Evolutionary conservation across 2,888 invertebrate species (phyloP).

Genomic region (Pollenia amentaria): DNA sequence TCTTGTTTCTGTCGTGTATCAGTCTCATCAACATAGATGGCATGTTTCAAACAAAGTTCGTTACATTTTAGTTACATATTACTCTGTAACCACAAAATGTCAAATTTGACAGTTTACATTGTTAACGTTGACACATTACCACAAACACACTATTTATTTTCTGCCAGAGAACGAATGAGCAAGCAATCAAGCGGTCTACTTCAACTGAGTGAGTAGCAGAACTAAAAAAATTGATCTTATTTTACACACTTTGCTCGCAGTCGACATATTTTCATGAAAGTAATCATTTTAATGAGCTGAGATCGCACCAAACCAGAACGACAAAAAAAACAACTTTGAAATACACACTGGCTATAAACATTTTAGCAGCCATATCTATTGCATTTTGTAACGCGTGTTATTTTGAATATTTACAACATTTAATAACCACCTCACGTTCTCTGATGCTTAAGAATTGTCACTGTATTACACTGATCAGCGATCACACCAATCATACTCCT

Average conservation of each 20-base stretch:
- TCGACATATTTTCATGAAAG: constrained; percentile 27
- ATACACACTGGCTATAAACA: constrained; percentile 21
- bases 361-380: constrained; percentile 37
- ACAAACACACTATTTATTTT: constrained; percentile 76
- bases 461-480: constrained; percentile 34
- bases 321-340: constrained; percentile 5
- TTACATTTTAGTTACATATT: constrained; percentile 61
- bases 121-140: constrained; percentile 84
- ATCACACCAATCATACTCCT: constrained; percentile 27
- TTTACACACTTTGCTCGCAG: constrained; percentile 35
- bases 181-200: constrained; percentile 29
- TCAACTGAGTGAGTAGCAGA: constrained; percentile 36
- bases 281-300: constrained; percentile 51
- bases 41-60: constrained; percentile 22
- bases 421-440: constrained; percentile 49
- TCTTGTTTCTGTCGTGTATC: constrained; percentile 66
- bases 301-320: constrained; percentile 15
- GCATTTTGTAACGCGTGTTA: constrained; percentile 29
- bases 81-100: constrained; percentile 78
- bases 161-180: constrained; percentile 34
- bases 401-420: constrained; percentile 28
- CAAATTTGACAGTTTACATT: constrained; percentile 84
- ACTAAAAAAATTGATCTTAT: constrained; percentile 63
- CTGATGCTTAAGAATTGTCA: constrained; percentile 18
- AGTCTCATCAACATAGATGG: constrained; percentile 43